Percentiles rank a stretch among this genome's conserved stretches.
phyloP scores from a whole-genome alignment of 2,888 invertebrate genomes.

The Eristalinus sepulchralis region DNA sequence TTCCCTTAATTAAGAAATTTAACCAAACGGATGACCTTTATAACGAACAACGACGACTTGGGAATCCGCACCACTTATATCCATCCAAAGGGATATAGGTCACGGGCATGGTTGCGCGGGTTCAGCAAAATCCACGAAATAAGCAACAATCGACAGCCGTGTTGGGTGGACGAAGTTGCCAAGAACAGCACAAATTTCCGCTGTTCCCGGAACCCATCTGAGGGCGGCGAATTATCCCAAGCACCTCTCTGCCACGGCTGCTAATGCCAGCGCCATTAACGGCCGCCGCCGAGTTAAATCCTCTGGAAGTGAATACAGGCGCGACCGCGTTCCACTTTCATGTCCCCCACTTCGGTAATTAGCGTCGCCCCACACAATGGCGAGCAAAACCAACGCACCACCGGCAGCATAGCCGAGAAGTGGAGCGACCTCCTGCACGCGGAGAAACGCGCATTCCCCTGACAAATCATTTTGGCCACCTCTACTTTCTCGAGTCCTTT shows the following conservation, averaged over 20 bases:
- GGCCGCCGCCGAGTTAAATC: neutral
- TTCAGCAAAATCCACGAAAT: neutral
- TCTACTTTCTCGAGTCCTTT: neutral
- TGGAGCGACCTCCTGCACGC: neutral
- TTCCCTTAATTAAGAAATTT: too few species aligned
- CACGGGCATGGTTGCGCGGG: neutral
- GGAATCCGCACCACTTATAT: too few species aligned
- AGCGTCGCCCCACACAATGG: neutral
- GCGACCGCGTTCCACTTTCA: slow-evolving; percentile 10
- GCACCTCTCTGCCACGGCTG: neutral
- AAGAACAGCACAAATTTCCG: neutral
- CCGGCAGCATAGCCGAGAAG: neutral
- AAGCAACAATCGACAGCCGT: neutral
- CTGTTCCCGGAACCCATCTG: neutral
- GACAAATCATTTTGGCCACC: slow-evolving; percentile 26
- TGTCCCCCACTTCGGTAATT: slow-evolving; percentile 30
- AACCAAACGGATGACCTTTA: too few species aligned
- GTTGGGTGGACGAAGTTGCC: neutral
- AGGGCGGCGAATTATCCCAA: neutral
- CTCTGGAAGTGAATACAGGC: neutral
- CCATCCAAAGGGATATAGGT: neutral
- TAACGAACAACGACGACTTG: too few species aligned
- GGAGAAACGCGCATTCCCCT: slow-evolving; percentile 9
- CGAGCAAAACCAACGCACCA: neutral
- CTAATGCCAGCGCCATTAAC: neutral